phyloP scores from a whole-genome alignment of 2,888 invertebrate species.

The Pseudeuparius sepicola region DNA sequence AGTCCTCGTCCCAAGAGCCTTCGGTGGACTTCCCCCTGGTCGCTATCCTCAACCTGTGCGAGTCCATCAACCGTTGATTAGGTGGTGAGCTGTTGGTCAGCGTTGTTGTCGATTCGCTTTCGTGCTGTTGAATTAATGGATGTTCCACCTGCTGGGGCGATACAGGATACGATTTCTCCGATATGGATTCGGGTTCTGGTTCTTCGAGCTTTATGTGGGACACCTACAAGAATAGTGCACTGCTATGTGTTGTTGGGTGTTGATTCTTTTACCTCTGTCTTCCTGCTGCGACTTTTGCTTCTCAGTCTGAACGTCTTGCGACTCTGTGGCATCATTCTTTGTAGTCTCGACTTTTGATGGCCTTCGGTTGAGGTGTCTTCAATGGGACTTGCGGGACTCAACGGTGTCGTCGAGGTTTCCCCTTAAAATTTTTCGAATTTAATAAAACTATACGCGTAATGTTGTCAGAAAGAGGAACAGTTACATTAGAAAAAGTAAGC shows the following conservation, averaged over 20 bases:
- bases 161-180: constrained; percentile 31
- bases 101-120: not conserved
- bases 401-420: constrained; percentile 63
- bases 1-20: constrained; percentile 72
- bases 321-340: constrained; percentile 87
- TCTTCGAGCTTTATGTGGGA: too few relatives aligned
- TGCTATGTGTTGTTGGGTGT: too few relatives aligned
- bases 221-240: too few relatives aligned
- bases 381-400: constrained; percentile 62
- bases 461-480: not conserved
- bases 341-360: constrained; percentile 60
- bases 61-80: constrained; percentile 27
- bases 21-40: constrained; percentile 43
- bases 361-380: constrained; percentile 54
- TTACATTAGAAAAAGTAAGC: too few relatives aligned
- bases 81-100: constrained; percentile 15
- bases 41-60: constrained; percentile 35
- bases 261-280: constrained; percentile 57
- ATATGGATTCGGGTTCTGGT: too few relatives aligned
- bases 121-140: constrained; percentile 24
- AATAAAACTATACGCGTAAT: not conserved
- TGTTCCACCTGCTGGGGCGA: constrained; percentile 15
- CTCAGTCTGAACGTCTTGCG: constrained; percentile 85
- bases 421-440: constrained; percentile 40
- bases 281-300: constrained; percentile 60